Percentiles rank a stretch among this genome's conserved stretches.
phyloP scores from a whole-genome alignment of 2,888 invertebrate genomes.

The Agonopterix subpropinquella region DNA sequence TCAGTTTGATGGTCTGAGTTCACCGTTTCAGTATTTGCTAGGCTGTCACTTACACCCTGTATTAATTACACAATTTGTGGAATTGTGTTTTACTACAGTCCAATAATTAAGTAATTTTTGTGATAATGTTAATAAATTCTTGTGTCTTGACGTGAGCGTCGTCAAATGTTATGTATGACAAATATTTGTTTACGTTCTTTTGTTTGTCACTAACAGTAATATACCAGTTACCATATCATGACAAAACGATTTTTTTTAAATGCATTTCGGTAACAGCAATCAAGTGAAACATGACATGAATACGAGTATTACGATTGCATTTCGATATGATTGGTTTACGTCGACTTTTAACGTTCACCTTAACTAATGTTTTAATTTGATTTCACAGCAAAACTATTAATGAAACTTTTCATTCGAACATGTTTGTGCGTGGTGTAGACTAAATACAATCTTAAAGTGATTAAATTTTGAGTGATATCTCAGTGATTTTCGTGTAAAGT shows the following conservation, averaged over 20 bases:
- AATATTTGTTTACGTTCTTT: too few species aligned
- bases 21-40: too few species aligned
- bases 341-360: background rate
- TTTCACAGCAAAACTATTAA: constrained; percentile 13
- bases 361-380: constrained; percentile 1
- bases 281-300: background rate
- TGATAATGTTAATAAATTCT: too few species aligned
- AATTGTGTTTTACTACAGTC: too few species aligned
- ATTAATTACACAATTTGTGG: too few species aligned
- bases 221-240: too few species aligned
- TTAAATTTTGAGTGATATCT: background rate
- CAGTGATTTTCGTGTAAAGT: constrained; percentile 15
- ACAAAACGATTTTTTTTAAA: background rate
- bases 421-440: constrained; percentile 67
- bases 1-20: too few species aligned
- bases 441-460: constrained; percentile 27
- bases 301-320: background rate
- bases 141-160: too few species aligned
- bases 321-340: background rate
- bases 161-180: too few species aligned
- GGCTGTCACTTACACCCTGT: too few species aligned
- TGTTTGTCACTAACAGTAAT: too few species aligned
- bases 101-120: too few species aligned
- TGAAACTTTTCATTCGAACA: constrained; percentile 34
- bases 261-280: background rate